Base-by-base conservation (phyloP, 2,888 invertebrate species). In the Liposcelis brunnea region DNA sequence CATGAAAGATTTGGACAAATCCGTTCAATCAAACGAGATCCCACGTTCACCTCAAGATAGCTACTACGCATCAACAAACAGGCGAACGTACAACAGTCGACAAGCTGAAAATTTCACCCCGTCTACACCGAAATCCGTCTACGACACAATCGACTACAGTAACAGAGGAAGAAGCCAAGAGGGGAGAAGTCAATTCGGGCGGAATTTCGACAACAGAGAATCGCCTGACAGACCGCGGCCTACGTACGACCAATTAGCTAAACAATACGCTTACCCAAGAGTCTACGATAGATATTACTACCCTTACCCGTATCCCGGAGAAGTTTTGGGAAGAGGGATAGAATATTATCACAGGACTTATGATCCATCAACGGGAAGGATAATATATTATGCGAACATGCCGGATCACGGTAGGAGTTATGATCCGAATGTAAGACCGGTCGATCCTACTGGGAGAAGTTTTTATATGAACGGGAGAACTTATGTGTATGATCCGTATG, bases 271-370 rank as follows among this genome's bases (percentile, higher is more conserved):
- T 5, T 16, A 14, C 10, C 40, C 40, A 5, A 14, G 19, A 21
- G 19, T 21, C 19, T 40, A 40, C 11, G 40, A 40, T 21, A 40
- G 40, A 21, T 40, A 40, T 18, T 40, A 40, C 19, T 40, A 40
- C 19, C 40, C 40, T 6, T 40, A 40, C 19, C 21, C 16, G 19
- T 40, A 40, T 12, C 18, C 18, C 3, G 18, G 18, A 40, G 40
- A 40, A 40, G 40, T 40, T 3, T 3, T 6, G 5, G 15, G 16
- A 6, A 16, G 40, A 19, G 40, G 40, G 19, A 6, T 40, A 19
- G 40, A 40, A 11, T 40, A 40, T 19, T 40, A 40, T 19, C 40
- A 40, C 11, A 7, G 40, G 7, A 40, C 18, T 6, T 12, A 19
- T 6, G 40, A 40, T 21, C 40, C 40, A 6, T 7, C 19, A 10